phyloP scores from a whole-genome alignment of 2,888 invertebrate species.

The Sthenelais limicola region DNA sequence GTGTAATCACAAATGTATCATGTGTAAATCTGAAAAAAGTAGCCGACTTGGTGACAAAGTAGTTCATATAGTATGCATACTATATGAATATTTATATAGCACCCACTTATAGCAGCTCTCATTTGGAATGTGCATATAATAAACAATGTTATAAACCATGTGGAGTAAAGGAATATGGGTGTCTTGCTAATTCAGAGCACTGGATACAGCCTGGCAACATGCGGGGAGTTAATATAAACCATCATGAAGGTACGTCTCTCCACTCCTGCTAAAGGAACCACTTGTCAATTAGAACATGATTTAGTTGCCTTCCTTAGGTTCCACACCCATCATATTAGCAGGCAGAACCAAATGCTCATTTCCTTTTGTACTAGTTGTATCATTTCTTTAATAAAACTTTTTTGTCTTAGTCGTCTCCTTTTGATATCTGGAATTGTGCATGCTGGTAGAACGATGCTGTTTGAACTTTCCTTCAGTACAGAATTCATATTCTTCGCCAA shows the following conservation, averaged over 20 bases:
- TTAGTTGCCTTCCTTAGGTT: background rate
- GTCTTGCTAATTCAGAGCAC: conserved; percentile 22
- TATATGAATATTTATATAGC: too few relatives aligned
- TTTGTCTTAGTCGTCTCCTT: background rate
- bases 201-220: conserved; percentile 35
- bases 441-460: too few relatives aligned
- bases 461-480: too few relatives aligned
- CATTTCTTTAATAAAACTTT: background rate
- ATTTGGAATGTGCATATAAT: background rate
- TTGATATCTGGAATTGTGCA: background rate
- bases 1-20: too few relatives aligned
- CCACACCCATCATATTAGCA: too few relatives aligned
- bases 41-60: too few relatives aligned
- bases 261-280: background rate
- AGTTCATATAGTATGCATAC: too few relatives aligned
- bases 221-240: conserved; percentile 14
- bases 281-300: background rate
- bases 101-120: too few relatives aligned
- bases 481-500: too few relatives aligned
- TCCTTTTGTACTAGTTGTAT: background rate
- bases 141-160: background rate
- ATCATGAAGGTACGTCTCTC: conserved; percentile 14
- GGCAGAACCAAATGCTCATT: background rate
- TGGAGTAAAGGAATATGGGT: background rate
- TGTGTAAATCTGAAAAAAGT: too few relatives aligned